phyloP scores from a whole-genome alignment of 2,888 invertebrate species.

The Xestia ashworthii region DNA sequence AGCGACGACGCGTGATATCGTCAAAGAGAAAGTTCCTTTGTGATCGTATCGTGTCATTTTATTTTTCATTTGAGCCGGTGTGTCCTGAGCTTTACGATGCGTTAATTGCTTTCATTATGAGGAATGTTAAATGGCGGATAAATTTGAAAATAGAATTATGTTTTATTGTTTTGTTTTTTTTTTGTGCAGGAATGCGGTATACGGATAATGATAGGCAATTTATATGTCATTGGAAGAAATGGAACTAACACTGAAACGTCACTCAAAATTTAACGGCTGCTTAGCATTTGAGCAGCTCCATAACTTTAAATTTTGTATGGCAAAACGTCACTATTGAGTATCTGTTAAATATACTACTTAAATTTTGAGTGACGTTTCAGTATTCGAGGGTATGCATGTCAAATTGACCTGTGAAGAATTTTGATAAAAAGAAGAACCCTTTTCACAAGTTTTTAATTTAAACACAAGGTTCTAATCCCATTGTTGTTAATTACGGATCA shows the following conservation, averaged over 20 bases:
- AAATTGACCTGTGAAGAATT: neutral
- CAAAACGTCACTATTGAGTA: too few relatives aligned
- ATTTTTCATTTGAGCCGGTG: slow-evolving; percentile 71
- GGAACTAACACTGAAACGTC: neutral
- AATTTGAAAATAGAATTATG: slow-evolving; percentile 30
- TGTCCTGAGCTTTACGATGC: slow-evolving; percentile 66
- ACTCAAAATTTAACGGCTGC: too few relatives aligned
- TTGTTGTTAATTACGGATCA: neutral
- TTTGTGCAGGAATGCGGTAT: neutral
- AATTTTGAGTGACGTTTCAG: too few relatives aligned
- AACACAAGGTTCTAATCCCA: neutral
- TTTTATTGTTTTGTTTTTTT: slow-evolving; percentile 9
- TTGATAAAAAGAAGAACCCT: neutral
- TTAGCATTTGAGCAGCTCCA: too few relatives aligned
- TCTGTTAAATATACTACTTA: too few relatives aligned
- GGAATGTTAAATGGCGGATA: slow-evolving; percentile 53
- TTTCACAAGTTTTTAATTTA: neutral
- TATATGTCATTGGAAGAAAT: neutral
- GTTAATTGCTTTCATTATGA: slow-evolving; percentile 71
- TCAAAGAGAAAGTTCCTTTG: slow-evolving; percentile 83
- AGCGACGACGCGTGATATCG: slow-evolving; percentile 75
- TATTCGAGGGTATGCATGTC: neutral
- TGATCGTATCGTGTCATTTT: slow-evolving; percentile 72
- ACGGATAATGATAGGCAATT: neutral
- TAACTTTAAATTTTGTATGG: too few relatives aligned